Evolutionary conservation across 2,888 invertebrate genomes (phyloP), one percentile per base, ranked within the genome.

Genomic region (Eilema caniola): DNA sequence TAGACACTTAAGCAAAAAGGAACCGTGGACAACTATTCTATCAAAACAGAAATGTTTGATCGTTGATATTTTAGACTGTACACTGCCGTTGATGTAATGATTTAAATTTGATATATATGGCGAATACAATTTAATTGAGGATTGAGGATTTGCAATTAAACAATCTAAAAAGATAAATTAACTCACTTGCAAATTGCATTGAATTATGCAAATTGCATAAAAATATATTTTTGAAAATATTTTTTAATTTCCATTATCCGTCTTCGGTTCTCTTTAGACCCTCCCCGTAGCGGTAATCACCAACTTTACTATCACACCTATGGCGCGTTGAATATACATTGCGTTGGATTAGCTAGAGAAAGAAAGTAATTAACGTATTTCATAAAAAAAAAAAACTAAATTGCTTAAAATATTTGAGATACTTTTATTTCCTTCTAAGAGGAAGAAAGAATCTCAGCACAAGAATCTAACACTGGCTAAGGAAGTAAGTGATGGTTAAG

Each of bases 1-100:
- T 66, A 41, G 56, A 24, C 65, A 61, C 60, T 61, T 60, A 37
- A 61, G 69, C 24, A 60, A 65, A 65, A 65, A 41, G 33, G 33
- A 23, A 20, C 28, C 47, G 63, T 23, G 37, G 37, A 20, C 57
- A 64, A 31, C 63, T 64, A 31, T 53, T 61, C n/a, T 33, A 33
- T 20, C 14, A 66, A 23, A 25, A 12, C 57, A 24, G 56, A 57
- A 56, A 53, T 28, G 11, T 25, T 59, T 25, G 59, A 7, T 47
- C 47, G 20, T 47, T 47, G 20, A 4, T 47, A 5, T 47, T 47
- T 47, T 20, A 41, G 4, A 41, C 41, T 41, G 41, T 41, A 16
- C 47, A 47, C 7, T 47, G 5, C 3, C 0, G 3, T 3, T 4
- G 14, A 20, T 47, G 47, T 37, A 24, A 24, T 41, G 11, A 3